Conservation (phyloP, 2,113 vertebrate genomes). For the Pheucticus melanocephalus region DNA sequence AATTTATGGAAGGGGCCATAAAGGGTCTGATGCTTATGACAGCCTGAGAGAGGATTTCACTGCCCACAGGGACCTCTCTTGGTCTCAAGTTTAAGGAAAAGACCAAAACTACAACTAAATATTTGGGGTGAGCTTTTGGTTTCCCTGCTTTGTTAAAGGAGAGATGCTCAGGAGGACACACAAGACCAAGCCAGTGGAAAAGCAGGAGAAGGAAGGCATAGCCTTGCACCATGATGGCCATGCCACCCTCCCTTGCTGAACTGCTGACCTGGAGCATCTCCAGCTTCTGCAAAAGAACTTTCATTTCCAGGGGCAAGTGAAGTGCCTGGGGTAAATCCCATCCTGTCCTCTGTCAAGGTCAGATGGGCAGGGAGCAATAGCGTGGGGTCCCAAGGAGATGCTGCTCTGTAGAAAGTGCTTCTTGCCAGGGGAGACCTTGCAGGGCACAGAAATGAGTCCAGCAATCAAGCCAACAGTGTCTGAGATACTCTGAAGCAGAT, state of each 20-base stretch:
- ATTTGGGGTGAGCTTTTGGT: not conserved
- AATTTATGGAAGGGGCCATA: not conserved
- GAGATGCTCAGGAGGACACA: not conserved
- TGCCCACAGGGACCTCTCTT: not conserved
- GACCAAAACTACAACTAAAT: not conserved
- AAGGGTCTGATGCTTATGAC: not conserved
- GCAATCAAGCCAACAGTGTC: not conserved
- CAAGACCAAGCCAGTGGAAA: not conserved
- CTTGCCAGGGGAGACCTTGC: not conserved
- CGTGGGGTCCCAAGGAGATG: fast-evolving
- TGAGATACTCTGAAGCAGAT: not conserved
- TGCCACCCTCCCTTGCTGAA: not conserved
- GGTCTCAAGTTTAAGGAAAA: not conserved
- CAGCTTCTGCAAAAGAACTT: not conserved
- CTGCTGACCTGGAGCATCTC: not conserved
- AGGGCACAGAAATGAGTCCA: not conserved
- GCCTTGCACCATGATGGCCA: fast-evolving
- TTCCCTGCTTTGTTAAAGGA: not conserved
- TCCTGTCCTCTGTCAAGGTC: conserved; percentile 57
- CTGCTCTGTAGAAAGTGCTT: not conserved
- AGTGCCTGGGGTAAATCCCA: not conserved
- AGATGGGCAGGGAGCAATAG: not conserved
- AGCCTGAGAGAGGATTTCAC: not conserved
- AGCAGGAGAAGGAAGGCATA: not conserved
- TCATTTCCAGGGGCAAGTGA: not conserved